These are phyloP conservation scores for Cynodonichthys magdalenae DNA, from an alignment of 2,797 vertebrate genomes.

Conservation along the genomic window DNA sequence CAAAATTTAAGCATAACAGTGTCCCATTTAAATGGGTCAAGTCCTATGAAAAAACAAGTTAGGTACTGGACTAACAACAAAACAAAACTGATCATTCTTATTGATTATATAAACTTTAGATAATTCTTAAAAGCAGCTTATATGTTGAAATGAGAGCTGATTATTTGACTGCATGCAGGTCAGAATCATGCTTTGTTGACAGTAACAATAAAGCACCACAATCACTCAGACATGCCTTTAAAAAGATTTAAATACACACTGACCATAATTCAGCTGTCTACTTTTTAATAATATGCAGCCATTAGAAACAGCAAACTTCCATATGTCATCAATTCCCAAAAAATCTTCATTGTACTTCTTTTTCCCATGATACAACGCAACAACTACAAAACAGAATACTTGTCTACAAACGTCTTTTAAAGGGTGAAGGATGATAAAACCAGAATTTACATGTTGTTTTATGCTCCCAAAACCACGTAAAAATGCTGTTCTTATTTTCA, in stretches of 20 bases:
- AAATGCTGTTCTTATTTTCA: conserved; percentile 20
- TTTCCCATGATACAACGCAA: too few species aligned
- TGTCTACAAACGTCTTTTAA: conserved; percentile 4
- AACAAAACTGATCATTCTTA: neutral
- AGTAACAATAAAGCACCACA: neutral
- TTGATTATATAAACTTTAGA: neutral
- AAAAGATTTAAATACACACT: neutral
- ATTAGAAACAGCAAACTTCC: conserved; percentile 2
- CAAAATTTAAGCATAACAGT: too few species aligned
- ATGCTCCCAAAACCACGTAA: conserved; percentile 14
- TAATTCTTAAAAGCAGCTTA: neutral
- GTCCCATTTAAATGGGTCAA: too few species aligned
- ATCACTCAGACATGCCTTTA: neutral
- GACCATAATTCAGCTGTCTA: too few species aligned
- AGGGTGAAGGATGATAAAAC: neutral
- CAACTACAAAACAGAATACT: too few species aligned
- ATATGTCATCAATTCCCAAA: neutral
- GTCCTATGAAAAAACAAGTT: neutral
- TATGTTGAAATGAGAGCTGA: neutral
- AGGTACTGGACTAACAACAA: neutral
- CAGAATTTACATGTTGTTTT: conserved; percentile 10
- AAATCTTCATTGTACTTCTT: too few species aligned
- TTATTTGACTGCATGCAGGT: neutral
- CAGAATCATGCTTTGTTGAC: neutral
- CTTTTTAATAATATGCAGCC: neutral